Base-by-base conservation (phyloP, 2,113 vertebrate species). In the Edolisoma coerulescens region DNA sequence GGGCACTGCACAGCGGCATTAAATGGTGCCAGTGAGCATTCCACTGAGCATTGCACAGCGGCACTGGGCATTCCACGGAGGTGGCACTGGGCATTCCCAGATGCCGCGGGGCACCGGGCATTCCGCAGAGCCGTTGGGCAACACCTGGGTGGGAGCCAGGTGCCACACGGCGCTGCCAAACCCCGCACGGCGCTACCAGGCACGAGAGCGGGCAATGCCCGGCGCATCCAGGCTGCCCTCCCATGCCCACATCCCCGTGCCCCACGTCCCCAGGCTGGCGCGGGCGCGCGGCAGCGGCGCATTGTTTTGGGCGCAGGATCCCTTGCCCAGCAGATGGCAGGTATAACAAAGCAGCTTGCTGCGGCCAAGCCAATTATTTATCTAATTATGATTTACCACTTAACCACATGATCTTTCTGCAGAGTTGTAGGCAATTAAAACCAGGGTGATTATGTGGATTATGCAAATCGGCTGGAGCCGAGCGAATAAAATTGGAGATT, bases 341-440 rank as follows among this genome's bases (percentile, higher is more conserved):
- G 97, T 98, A 98, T 98, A 98, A 98, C 98, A 98, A 98, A 99
- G 98, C 99, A 99, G 99, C 99, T 99, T 99, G 99, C 98, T 98
- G 98, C 98, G 98, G 98, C 99, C 98, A 99, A 99, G 99, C 97
- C 98, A 99, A 99, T 99, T 99, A 99, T 99, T 99, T 98, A 98
- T 99, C 98, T 99, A 99, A 99, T 99, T 99, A 99, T 99, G 98
- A 99, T 98, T 99, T 99, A 99, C 98, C 98, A 99, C 98, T 99
- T 99, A 99, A 99, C 98, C 98, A 98, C 98, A 98, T 98, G 99
- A 99, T 99, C 98, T 98, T 98, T 98, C 97, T 97, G 97, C 97
- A 96, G 98, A 99, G 98, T 98, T 98, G 98, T 97, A 98, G 98
- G 98, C 98, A 99, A 98, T 99, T 99, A 98, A 99, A 99, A 98